Conservation (phyloP, 2,888 invertebrate species). For the Melangyna quadrimaculata region DNA sequence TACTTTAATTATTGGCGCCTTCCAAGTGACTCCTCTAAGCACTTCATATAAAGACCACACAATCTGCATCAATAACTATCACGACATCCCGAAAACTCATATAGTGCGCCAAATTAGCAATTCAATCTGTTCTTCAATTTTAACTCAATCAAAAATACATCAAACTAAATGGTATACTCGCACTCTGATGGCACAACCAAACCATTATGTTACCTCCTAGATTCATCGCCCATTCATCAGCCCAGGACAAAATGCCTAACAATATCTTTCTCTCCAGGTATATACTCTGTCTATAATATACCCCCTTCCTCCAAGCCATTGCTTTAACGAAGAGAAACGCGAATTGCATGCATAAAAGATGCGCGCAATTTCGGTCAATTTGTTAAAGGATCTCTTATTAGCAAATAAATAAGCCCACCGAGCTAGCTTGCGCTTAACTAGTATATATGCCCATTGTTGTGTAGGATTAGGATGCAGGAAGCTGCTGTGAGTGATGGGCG, state of each 20-base stretch:
- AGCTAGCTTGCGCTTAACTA: constrained; percentile 20
- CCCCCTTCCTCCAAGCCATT: too few species aligned
- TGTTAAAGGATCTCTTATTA: constrained; percentile 70
- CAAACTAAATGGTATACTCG: constrained; percentile 55
- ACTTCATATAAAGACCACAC: constrained; percentile 54
- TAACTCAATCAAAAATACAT: constrained; percentile 71
- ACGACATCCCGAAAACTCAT: constrained; percentile 10
- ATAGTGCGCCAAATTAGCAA: constrained; percentile 57
- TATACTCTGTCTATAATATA: too few species aligned
- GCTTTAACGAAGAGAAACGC: background rate
- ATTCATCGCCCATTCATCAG: constrained; percentile 61
- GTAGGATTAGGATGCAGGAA: constrained; percentile 62
- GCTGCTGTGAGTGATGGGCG: constrained; percentile 67
- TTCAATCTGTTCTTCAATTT: constrained; percentile 61
- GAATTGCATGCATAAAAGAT: constrained; percentile 69
- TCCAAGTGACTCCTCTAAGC: background rate
- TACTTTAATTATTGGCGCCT: constrained; percentile 52
- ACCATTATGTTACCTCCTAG: constrained; percentile 39
- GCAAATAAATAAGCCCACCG: constrained; percentile 64
- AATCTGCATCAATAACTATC: constrained; percentile 10
- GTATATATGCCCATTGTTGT: constrained; percentile 52
- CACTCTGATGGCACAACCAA: background rate
- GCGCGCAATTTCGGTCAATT: constrained; percentile 70
- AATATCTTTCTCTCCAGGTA: constrained; percentile 37
- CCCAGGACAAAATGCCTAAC: constrained; percentile 56